Evolutionary conservation across 2,888 invertebrate species (phyloP).

Genomic region (Diaphora mendica): DNA sequence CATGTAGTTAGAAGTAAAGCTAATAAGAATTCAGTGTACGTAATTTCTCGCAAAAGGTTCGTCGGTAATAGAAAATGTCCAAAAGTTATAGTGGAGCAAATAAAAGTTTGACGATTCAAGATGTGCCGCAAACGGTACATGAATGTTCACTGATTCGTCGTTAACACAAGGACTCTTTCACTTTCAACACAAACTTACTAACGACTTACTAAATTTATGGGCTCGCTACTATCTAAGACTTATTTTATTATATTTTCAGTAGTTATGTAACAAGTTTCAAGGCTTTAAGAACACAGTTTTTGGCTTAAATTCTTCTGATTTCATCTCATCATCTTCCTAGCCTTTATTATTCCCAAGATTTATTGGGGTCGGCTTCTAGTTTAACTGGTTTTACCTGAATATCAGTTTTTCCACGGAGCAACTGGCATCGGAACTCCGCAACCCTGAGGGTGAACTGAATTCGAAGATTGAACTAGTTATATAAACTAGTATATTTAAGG

Average conservation of each 20-base stretch:
- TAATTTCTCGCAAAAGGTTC: background rate
- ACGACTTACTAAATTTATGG: constrained; percentile 43
- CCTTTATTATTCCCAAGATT: too few relatives aligned
- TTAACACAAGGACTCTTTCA: constrained; percentile 35
- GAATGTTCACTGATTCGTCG: constrained; percentile 53
- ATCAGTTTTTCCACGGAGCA: too few relatives aligned
- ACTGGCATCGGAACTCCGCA: too few relatives aligned
- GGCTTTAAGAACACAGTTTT: background rate
- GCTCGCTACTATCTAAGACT: constrained; percentile 17
- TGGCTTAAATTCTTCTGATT: background rate
- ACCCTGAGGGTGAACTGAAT: too few relatives aligned
- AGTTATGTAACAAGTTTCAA: background rate
- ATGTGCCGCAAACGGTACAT: constrained; percentile 31
- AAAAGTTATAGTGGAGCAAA: constrained; percentile 18
- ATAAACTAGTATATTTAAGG: too few relatives aligned
- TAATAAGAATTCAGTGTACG: background rate
- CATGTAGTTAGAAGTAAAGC: background rate
- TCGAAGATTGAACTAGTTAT: too few relatives aligned
- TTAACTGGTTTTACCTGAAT: too few relatives aligned
- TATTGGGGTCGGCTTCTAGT: too few relatives aligned
- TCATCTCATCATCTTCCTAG: too few relatives aligned
- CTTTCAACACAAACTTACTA: constrained; percentile 40
- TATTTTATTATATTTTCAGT: constrained; percentile 12
- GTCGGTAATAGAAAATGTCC: background rate
- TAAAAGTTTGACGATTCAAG: constrained; percentile 12